Conservation (phyloP, 2,113 vertebrate genomes). For the Clarias gariepinus region DNA sequence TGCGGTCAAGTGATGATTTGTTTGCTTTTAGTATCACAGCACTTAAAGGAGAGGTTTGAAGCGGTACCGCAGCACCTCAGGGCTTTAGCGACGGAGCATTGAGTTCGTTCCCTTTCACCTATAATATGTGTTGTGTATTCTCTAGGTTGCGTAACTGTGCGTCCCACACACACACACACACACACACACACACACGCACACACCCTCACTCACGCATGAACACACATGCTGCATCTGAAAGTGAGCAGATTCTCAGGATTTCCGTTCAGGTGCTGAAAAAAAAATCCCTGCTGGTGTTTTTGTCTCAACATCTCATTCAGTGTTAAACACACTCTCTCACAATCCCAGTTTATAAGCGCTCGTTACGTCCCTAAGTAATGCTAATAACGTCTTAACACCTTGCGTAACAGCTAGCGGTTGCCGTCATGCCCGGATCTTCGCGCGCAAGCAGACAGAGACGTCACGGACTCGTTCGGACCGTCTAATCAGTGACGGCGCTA, state of each 20-base stretch:
- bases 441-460: not conserved
- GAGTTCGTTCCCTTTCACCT: slow-evolving; percentile 39
- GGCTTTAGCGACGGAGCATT: not conserved
- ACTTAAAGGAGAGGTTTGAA: not conserved
- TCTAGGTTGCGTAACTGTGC: slow-evolving; percentile 9
- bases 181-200: not conserved
- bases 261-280: not conserved
- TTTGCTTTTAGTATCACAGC: not conserved
- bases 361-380: not conserved
- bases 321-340: not conserved
- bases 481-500: not conserved
- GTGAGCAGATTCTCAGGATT: not conserved
- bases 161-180: slow-evolving; percentile 12
- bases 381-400: not conserved
- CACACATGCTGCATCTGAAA: not conserved
- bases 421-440: not conserved
- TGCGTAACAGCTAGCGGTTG: slow-evolving; percentile 4
- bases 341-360: not conserved
- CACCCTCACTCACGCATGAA: not conserved
- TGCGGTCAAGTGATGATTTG: not conserved
- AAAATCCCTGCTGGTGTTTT: not conserved
- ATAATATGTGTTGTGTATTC: not conserved
- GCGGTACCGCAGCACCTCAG: not conserved
- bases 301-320: not conserved
- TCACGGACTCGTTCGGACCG: not conserved